A percentile compares a stretch with the other conserved stretches of the same genome.
Evolutionary conservation across 2,888 invertebrate genomes (phyloP).

Genomic region (Scaeva pyrastri): DNA sequence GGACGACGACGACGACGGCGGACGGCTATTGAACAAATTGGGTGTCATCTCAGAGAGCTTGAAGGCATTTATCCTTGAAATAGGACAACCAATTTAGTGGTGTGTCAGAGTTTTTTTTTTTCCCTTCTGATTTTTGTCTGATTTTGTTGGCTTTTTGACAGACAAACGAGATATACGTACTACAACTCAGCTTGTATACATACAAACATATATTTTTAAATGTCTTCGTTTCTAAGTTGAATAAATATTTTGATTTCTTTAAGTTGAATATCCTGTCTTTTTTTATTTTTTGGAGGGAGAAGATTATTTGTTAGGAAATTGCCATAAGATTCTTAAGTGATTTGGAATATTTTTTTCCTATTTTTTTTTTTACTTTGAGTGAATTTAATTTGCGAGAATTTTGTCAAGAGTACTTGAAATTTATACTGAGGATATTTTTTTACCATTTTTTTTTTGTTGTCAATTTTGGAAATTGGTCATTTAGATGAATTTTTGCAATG

Average conservation of each 20-base stretch:
- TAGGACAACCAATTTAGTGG: conserved; percentile 35
- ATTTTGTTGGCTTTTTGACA: conserved; percentile 15
- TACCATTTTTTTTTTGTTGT: neutral
- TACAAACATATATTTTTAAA: neutral
- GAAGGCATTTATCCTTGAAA: conserved; percentile 49
- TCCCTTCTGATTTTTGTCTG: neutral
- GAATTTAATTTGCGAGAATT: neutral
- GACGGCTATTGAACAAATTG: conserved; percentile 69
- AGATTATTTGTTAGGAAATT: neutral
- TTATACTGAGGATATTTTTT: neutral
- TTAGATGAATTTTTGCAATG: neutral
- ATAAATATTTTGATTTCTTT: conserved; percentile 16
- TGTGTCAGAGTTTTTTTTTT: neutral
- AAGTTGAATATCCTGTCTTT: conserved; percentile 1
- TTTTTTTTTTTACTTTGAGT: neutral
- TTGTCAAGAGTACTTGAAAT: neutral
- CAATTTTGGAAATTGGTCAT: no score
- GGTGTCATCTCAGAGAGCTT: conserved; percentile 61
- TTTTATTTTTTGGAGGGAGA: neutral
- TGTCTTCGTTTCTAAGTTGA: neutral
- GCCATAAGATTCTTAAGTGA: conserved; percentile 3
- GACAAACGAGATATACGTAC: neutral
- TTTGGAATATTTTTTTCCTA: neutral
- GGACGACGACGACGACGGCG: conserved; percentile 23
- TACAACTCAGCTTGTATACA: no score